Percentiles rank a stretch among this genome's conserved stretches.
Conservation (phyloP, 2,113 vertebrate species). For the Lathamus discolor region DNA sequence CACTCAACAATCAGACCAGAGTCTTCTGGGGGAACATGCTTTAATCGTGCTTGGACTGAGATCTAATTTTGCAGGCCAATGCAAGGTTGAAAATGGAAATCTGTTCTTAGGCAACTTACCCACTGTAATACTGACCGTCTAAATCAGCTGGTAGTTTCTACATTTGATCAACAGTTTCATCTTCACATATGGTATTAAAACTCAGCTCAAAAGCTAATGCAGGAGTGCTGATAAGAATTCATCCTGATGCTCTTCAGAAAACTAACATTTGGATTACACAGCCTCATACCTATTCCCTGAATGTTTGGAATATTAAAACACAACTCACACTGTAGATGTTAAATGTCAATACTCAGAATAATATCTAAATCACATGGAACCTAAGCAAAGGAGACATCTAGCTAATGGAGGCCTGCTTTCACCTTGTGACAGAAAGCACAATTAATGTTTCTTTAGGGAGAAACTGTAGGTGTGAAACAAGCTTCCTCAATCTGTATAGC, state of each 20-base stretch:
- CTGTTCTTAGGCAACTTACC: not conserved
- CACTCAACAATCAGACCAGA: not conserved
- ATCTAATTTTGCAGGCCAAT: not conserved
- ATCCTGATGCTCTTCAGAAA: not conserved
- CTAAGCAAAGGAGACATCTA: not conserved
- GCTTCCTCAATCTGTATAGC: not conserved
- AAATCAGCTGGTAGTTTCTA: not conserved
- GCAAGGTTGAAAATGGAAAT: not conserved
- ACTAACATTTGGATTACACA: constrained; percentile 16
- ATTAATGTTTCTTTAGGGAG: not conserved
- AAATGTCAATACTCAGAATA: not conserved
- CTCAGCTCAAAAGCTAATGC: not conserved
- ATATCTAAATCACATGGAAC: not conserved
- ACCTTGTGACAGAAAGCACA: not conserved
- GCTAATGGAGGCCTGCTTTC: not conserved
- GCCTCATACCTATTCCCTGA: not conserved
- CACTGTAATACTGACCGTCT: not conserved
- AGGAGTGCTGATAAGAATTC: not conserved
- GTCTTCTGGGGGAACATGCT: not conserved
- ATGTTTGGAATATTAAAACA: not conserved
- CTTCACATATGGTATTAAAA: not conserved
- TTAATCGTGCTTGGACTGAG: not conserved
- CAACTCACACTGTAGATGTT: not conserved
- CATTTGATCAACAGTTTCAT: not conserved
- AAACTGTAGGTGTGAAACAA: not conserved